Conservation (phyloP, 2,113 vertebrate genomes). For the Menura novaehollandiae region DNA sequence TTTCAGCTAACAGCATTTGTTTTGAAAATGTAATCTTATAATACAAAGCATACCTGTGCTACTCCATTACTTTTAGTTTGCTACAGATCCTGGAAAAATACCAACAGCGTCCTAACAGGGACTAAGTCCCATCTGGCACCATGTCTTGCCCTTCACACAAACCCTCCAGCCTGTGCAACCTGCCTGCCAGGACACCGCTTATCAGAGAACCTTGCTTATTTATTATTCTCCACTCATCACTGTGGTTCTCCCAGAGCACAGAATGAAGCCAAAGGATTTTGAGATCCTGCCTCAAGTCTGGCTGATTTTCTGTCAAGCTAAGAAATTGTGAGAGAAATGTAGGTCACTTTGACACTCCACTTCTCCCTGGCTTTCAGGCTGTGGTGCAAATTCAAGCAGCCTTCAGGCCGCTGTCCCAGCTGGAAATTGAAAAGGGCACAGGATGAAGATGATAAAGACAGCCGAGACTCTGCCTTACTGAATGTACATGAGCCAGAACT, state of each 20-base stretch:
- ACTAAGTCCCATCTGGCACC: neutral
- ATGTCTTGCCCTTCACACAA: neutral
- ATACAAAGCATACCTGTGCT: neutral
- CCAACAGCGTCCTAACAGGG: neutral
- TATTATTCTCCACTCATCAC: neutral
- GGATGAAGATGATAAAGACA: neutral
- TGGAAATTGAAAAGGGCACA: neutral
- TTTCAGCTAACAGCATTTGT: neutral
- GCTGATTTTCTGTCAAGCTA: neutral
- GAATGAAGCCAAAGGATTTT: neutral
- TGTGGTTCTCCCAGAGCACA: neutral
- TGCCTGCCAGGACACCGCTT: neutral
- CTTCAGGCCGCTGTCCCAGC: neutral
- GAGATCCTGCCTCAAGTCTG: neutral
- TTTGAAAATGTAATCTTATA: neutral
- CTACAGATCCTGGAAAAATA: neutral
- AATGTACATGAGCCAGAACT: neutral
- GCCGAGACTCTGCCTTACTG: neutral
- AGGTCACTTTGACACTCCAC: neutral
- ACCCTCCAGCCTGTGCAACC: neutral
- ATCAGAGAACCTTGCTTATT: neutral
- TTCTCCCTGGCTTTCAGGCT: neutral
- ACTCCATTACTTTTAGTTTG: neutral
- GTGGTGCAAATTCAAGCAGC: neutral
- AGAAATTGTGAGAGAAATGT: neutral